Evolutionary conservation across 1,140 invertebrate genomes (phyloP), one percentile per base, ranked within the genome.

Genomic region (Phthorimaea operculella): DNA sequence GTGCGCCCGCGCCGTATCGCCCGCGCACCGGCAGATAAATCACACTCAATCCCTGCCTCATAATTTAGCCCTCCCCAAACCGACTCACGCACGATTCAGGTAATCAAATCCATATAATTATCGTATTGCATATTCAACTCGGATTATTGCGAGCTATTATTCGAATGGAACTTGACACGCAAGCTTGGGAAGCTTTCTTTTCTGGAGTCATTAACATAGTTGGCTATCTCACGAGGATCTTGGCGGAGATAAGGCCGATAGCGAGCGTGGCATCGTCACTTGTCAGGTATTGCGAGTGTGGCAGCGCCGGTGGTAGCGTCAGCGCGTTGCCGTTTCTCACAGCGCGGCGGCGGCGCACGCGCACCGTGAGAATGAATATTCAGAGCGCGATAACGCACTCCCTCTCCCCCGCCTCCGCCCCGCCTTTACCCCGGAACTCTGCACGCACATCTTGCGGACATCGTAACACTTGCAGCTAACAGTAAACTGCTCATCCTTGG

Each of bases 321-420:
- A 6, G 6, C 6, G 21, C 21, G 21, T 28, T 28, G 36, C 36
- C 10, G 36, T 39, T 52, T 51, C 33, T 7, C n/a, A 34, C 33
- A 11, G 28, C 49, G 49, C 5, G 4, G 28, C 5, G 4, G 28
- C 51, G 5, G 15, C 33, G 36, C 36, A 39, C 36, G 36, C 14
- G 14, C 18, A 39, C 47, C 55, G 55, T 57, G 55, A 48, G 55
- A 57, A 52, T 52, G 53, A 59, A 55, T 55, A 52, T 59, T 52
- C 52, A 51, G 34, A 17, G n/a, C 48, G 36, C 36, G 17, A 33
- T n/a, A 33, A 39, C 36, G 36, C 8, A 28, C 21, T 28, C 21
- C 21, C 6, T 6, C 21, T 6, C 21, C 21, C 6, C 21, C 21
- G 2, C 21, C 21, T 28, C 21, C n/a, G n/a, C 21, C 21, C 21